phyloP scores from a whole-genome alignment of 2,113 vertebrate species.

The Thamnophis sirtalis region DNA sequence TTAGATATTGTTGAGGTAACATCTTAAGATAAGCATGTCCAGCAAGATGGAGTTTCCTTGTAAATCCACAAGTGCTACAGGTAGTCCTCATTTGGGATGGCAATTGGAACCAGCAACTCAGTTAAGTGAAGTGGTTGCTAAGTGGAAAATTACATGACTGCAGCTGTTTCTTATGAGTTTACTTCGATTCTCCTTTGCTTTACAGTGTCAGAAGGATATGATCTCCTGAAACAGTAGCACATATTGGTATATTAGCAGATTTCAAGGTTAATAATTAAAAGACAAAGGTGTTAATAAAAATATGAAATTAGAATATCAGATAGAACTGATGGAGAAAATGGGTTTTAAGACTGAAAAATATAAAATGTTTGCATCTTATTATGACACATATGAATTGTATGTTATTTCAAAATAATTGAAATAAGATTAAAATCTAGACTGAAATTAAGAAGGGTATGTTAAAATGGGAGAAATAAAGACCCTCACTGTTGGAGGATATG shows the following conservation, averaged over 20 bases:
- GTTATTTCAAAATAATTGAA: neutral
- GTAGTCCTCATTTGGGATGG: neutral
- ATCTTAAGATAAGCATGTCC: neutral
- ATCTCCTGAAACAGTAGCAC: neutral
- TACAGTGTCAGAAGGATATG: neutral
- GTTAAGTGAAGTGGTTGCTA: neutral
- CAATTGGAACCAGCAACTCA: neutral
- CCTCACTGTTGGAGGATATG: neutral
- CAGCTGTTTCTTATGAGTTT: neutral
- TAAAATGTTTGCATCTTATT: neutral
- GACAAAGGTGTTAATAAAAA: neutral
- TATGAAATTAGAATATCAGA: neutral
- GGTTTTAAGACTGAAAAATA: neutral
- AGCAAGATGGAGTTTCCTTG: neutral
- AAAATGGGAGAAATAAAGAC: neutral
- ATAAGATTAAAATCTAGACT: neutral
- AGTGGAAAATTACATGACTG: neutral
- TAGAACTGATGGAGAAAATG: neutral
- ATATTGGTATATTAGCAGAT: neutral
- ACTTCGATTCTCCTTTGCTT: neutral
- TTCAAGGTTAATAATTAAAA: neutral
- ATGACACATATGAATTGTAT: neutral
- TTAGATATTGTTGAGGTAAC: neutral
- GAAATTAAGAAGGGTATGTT: neutral
- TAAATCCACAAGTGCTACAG: neutral